Conservation (phyloP, 2,797 vertebrate genomes). For the Sebastes steindachneri region DNA sequence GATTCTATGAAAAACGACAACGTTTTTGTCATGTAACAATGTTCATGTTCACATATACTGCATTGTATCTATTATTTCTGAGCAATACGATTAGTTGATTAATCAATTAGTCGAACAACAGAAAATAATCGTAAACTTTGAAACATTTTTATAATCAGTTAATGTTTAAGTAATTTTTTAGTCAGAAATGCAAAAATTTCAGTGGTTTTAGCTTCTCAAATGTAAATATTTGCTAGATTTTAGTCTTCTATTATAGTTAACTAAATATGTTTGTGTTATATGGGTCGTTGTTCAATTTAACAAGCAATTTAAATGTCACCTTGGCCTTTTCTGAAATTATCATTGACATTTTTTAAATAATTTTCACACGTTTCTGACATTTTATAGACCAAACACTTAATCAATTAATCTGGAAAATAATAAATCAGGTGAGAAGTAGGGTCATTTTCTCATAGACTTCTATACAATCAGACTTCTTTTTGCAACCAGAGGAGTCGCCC, state of each 20-base stretch:
- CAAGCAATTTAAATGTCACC: not conserved
- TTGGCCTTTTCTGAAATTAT: not conserved
- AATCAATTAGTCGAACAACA: too few relatives aligned
- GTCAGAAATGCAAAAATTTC: too few relatives aligned
- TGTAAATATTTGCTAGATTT: not conserved
- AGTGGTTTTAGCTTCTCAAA: accelerated
- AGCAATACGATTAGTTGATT: too few relatives aligned
- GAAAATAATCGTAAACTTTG: not conserved
- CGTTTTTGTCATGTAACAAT: too few relatives aligned
- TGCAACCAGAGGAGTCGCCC: too few relatives aligned
- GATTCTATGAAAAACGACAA: not conserved
- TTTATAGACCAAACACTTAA: too few relatives aligned
- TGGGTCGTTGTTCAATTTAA: not conserved
- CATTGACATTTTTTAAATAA: too few relatives aligned
- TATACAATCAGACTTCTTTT: too few relatives aligned
- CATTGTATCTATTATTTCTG: not conserved
- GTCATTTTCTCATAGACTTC: too few relatives aligned
- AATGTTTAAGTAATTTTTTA: not conserved
- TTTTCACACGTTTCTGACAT: too few relatives aligned
- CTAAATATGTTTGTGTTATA: not conserved
- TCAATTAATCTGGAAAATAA: too few relatives aligned
- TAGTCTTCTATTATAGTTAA: not conserved
- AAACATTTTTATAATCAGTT: not conserved
- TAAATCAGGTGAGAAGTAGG: too few relatives aligned
- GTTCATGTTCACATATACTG: not conserved